Evolutionary conservation across 2,113 vertebrate genomes (phyloP), one percentile per base, ranked within the genome.

Genomic region (Tricholaema leucomelas): DNA sequence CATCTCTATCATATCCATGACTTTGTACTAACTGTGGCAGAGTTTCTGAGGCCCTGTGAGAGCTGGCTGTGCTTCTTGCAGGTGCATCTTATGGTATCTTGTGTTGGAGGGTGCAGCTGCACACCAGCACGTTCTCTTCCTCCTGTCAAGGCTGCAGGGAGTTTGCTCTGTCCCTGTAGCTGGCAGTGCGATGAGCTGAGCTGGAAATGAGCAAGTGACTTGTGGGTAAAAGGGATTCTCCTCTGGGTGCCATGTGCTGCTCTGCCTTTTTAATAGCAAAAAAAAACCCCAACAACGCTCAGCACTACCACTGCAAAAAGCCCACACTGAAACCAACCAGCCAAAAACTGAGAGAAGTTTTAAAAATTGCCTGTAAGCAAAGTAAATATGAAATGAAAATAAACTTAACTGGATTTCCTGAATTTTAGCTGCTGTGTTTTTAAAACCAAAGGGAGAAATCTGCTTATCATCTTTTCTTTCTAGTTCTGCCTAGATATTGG

Each of bases 51-150:
- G 18, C 58, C 50, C 31, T 72, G 40, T 76, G 87, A 48, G 33
- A 87, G 21, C 19, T 0, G 0, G 36, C 44, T 44, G 10, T 0
- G 2, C 1, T 2, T n/a, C 55, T 70, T 2, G 16, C 2, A 30
- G 9, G 8, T 63, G 35, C 0, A 8, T 55, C 70, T 21, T 60
- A 0, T 0, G 0, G 1, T 80, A 60, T 7, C 23, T 92, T 60
- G 6, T 2, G 0, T 20, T 71, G 71, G 56, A 81, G 48, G 19
- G 31, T 71, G 50, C 33, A 76, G 9, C 28, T 77, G 71, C 64
- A 19, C 20, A 4, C 10, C 9, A 3, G 11, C 9, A 1, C 40
- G 5, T 74, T 19, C 52, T 82, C 28, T n/a, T 81, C 30, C 56
- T 30, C 4, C n/a, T 65, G 19, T 56, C 50, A 36, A 44, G 44